Percentiles rank a stretch among this genome's conserved stretches.
Conservation (phyloP, 2,113 vertebrate species). For the Barbus barbus region DNA sequence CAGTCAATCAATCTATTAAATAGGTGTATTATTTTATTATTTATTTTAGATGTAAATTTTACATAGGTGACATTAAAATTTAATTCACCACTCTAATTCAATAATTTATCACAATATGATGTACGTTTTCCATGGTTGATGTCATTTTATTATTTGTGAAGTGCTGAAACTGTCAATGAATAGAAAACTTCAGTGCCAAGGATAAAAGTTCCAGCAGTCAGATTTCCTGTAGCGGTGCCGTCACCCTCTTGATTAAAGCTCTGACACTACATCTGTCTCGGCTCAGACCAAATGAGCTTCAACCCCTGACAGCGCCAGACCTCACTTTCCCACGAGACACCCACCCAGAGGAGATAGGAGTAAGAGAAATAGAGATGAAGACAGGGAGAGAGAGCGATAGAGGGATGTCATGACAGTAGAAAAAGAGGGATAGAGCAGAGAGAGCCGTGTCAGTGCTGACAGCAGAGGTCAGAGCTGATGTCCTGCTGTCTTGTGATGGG, state of each 20-base stretch:
- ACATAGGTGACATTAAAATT: background rate
- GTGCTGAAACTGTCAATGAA: background rate
- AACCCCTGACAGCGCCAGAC: slow-evolving; percentile 25
- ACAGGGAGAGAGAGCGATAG: background rate
- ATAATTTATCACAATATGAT: too few species aligned
- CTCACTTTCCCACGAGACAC: background rate
- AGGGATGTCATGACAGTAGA: background rate
- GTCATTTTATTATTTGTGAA: background rate
- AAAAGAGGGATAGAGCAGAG: background rate
- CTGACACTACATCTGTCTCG: slow-evolving; percentile 34
- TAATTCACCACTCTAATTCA: too few species aligned
- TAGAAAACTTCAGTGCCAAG: background rate
- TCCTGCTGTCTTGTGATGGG: background rate
- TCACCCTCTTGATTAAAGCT: slow-evolving; percentile 10
- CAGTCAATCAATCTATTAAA: background rate
- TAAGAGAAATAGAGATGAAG: background rate
- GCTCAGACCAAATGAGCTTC: slow-evolving; percentile 34
- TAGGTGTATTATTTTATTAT: too few species aligned
- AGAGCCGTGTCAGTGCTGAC: background rate
- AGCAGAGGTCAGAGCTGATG: background rate
- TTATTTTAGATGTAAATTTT: background rate
- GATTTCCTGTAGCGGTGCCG: background rate
- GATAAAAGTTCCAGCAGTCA: background rate
- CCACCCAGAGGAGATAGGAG: background rate
- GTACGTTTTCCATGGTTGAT: background rate